These are phyloP conservation scores for Connochaetes taurinus DNA, from an alignment of 2,113 vertebrate species.

Conservation along the genomic window DNA sequence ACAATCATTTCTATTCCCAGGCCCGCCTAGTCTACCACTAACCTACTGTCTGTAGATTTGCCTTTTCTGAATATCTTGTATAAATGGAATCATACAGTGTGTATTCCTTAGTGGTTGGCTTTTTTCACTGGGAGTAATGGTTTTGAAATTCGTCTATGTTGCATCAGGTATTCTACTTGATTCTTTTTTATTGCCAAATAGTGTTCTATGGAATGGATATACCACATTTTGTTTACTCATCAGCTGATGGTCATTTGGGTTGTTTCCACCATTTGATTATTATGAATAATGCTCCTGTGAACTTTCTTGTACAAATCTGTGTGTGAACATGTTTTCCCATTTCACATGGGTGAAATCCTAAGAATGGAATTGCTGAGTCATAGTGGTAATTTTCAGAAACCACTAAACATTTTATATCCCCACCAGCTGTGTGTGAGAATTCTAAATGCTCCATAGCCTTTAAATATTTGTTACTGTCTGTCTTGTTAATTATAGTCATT, in stretches of 20 bases:
- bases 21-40: background rate
- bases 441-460: background rate
- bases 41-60: constrained; percentile 13
- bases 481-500: background rate
- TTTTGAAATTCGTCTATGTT: background rate
- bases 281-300: background rate
- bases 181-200: background rate
- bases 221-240: background rate
- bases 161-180: background rate
- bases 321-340: background rate
- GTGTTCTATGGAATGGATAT: background rate
- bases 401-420: background rate
- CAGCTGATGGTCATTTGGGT: background rate
- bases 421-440: background rate
- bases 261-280: constrained; percentile 6
- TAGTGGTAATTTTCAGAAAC: constrained; percentile 6
- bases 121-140: background rate
- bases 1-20: background rate
- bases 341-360: background rate
- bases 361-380: background rate
- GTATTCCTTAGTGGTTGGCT: background rate
- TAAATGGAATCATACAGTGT: background rate
- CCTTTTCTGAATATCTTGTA: background rate
- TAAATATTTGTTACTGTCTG: constrained; percentile 9
- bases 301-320: background rate